phyloP scores from a whole-genome alignment of 2,113 vertebrate genomes.

The Anseranas semipalmata region DNA sequence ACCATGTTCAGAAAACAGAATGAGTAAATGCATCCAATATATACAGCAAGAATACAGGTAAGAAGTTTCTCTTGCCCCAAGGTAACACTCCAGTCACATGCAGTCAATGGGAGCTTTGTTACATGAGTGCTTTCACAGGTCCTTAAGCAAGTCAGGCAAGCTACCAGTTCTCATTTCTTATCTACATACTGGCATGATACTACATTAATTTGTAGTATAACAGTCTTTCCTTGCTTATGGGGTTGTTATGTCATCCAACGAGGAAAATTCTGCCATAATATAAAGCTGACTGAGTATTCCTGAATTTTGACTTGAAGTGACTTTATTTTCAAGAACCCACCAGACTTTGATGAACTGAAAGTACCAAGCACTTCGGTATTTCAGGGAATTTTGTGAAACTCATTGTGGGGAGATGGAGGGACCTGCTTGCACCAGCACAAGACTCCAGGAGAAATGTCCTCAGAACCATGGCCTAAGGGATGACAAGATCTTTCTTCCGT shows the following conservation, averaged over 20 bases:
- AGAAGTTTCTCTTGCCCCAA: neutral
- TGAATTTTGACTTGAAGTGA: neutral
- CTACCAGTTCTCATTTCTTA: neutral
- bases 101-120: neutral
- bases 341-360: neutral
- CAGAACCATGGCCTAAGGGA: neutral
- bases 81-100: neutral
- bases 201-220: neutral
- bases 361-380: neutral
- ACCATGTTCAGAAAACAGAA: neutral
- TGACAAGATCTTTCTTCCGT: neutral
- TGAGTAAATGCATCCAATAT: accelerated
- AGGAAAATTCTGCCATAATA: neutral
- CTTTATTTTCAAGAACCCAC: neutral
- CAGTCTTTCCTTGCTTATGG: neutral
- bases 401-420: neutral
- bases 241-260: neutral
- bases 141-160: neutral
- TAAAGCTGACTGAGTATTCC: neutral
- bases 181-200: neutral
- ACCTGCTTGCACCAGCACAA: neutral
- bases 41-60: neutral
- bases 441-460: neutral
- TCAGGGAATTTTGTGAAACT: neutral
- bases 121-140: neutral